Conservation (phyloP, 2,888 invertebrate genomes). For the Electrophaes corylata region DNA sequence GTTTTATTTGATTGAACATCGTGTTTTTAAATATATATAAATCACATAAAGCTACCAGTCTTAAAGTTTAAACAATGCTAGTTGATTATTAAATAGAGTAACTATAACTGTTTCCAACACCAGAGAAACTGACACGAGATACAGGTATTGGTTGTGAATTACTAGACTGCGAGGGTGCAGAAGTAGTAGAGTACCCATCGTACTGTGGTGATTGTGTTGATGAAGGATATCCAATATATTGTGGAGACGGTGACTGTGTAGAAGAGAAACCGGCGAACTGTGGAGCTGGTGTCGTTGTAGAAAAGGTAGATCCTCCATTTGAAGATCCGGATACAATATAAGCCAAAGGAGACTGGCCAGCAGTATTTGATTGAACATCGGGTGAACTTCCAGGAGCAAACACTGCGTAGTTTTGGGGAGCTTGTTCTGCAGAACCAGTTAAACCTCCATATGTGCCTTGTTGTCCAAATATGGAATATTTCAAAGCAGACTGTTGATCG, state of each 20-base stretch:
- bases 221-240: conserved; percentile 4
- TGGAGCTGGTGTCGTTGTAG: conserved; percentile 10
- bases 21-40: conserved; percentile 10
- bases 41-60: conserved; percentile 29
- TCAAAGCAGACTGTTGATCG: conserved; percentile 18
- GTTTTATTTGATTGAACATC: conserved; percentile 19
- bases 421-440: conserved; percentile 5
- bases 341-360: conserved; percentile 9
- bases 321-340: neutral
- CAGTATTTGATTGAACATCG: conserved; percentile 13
- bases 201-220: conserved; percentile 12
- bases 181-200: conserved; percentile 9
- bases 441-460: neutral
- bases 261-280: conserved; percentile 9
- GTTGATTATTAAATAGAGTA: conserved; percentile 42
- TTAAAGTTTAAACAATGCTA: conserved; percentile 19
- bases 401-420: neutral
- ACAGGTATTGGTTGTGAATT: conserved; percentile 57
- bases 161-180: conserved; percentile 27
- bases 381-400: conserved; percentile 5
- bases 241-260: conserved; percentile 9
- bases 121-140: conserved; percentile 84
- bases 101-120: conserved; percentile 68
- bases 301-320: conserved; percentile 8
- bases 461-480: conserved; percentile 17